Evolutionary conservation across 2,888 invertebrate genomes (phyloP).

Genomic region (Alloscopus bannaensis): DNA sequence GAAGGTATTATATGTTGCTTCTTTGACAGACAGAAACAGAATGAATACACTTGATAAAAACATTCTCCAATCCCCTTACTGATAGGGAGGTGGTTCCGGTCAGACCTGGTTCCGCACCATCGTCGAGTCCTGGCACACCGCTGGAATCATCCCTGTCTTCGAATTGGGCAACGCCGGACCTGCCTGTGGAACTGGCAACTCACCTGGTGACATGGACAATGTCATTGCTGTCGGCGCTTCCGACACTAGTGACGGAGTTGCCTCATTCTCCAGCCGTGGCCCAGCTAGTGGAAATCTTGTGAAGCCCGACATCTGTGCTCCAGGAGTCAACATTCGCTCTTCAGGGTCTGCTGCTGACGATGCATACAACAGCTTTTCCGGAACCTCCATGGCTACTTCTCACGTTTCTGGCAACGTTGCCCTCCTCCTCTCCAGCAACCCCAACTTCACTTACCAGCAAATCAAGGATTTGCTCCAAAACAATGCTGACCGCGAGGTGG

Average conservation of each 20-base stretch:
- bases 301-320: constrained; percentile 46
- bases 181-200: constrained; percentile 14
- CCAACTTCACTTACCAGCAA: constrained; percentile 15
- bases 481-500: constrained; percentile 1
- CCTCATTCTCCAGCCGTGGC: constrained; percentile 13
- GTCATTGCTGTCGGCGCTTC: constrained; percentile 52
- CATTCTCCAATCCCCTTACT: too few relatives aligned
- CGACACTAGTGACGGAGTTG: constrained; percentile 4
- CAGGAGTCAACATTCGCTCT: constrained; percentile 24
- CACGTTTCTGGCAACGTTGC: constrained; percentile 49
- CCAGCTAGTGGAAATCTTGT: constrained; percentile 14
- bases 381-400: constrained; percentile 37
- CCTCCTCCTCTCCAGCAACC: constrained; percentile 26
- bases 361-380: constrained; percentile 29
- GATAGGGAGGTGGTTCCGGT: constrained; percentile 42
- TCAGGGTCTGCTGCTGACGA: constrained; percentile 12
- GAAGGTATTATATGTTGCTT: too few relatives aligned
- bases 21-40: too few relatives aligned
- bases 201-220: constrained; percentile 24
- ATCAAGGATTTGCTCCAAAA: background rate
- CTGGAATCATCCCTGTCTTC: constrained; percentile 55
- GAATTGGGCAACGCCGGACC: constrained; percentile 36
- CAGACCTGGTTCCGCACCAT: constrained; percentile 25
- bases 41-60: too few relatives aligned
- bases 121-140: constrained; percentile 43